Conservation (phyloP, 1,140 invertebrate genomes). For the Lordiphosa clarofinis region DNA sequence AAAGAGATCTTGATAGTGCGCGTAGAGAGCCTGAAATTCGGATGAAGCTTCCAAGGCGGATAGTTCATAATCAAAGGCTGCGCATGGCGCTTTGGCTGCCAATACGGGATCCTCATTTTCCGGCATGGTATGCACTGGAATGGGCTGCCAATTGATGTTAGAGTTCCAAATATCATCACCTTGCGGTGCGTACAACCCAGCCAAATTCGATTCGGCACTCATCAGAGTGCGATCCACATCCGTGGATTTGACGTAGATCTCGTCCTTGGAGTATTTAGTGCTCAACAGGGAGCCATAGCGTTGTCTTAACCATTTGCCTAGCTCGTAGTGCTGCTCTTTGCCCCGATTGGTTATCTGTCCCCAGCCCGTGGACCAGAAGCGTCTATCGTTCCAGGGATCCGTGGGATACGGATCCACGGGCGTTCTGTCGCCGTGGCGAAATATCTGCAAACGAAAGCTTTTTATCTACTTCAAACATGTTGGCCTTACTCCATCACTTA, state of each 20-base stretch:
- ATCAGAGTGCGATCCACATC: constrained; percentile 93
- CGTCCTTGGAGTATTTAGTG: constrained; percentile 80
- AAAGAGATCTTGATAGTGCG: constrained; percentile 84
- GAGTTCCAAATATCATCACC: constrained; percentile 85
- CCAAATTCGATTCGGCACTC: constrained; percentile 91
- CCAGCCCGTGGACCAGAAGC: constrained; percentile 87
- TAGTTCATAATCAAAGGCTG: constrained; percentile 83
- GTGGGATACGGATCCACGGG: constrained; percentile 87
- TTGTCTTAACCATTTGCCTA: constrained; percentile 89
- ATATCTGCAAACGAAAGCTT: constrained; percentile 80
- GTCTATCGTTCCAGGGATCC: constrained; percentile 86
- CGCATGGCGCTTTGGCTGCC: constrained; percentile 84
- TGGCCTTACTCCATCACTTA: constrained; percentile 43
- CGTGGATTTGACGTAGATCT: constrained; percentile 88
- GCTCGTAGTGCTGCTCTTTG: constrained; percentile 87
- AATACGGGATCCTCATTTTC: constrained; percentile 83
- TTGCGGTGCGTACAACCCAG: constrained; percentile 87
- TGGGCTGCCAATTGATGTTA: constrained; percentile 90
- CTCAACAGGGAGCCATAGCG: constrained; percentile 84
- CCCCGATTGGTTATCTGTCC: constrained; percentile 90
- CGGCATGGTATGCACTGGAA: constrained; percentile 91
- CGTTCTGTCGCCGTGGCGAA: constrained; percentile 91
- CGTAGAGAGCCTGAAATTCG: constrained; percentile 82
- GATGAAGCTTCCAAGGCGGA: constrained; percentile 82
- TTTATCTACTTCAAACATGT: constrained; percentile 18